These are phyloP conservation scores for Terrapene triunguis DNA, from an alignment of 2,113 vertebrate genomes.

Conservation along the genomic window DNA sequence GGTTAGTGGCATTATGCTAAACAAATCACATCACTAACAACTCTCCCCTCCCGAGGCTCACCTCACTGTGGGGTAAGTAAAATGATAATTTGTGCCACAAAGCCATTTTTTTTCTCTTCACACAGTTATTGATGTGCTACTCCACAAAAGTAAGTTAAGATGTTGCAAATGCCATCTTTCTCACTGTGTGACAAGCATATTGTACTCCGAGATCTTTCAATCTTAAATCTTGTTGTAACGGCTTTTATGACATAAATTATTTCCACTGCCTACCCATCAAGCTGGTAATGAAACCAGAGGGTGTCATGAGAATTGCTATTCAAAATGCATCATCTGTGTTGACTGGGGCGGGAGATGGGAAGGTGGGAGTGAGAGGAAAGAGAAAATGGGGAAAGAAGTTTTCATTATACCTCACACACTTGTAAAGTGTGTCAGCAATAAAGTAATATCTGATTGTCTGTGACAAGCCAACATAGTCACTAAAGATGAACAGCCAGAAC, in stretches of 20 bases:
- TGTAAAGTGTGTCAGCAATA: slow-evolving; percentile 14
- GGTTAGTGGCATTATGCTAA: not conserved
- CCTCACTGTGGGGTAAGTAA: not conserved
- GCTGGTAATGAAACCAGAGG: slow-evolving; percentile 58
- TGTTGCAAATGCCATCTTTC: slow-evolving; percentile 28
- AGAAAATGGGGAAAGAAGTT: not conserved
- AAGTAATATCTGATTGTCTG: not conserved
- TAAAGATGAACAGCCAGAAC: not conserved
- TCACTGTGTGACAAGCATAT: not conserved
- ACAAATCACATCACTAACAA: not conserved
- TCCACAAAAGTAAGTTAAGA: not conserved
- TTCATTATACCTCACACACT: not conserved
- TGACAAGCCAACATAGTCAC: slow-evolving; percentile 11
- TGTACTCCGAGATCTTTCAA: not conserved
- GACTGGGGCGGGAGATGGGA: not conserved
- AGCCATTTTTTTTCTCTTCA: not conserved
- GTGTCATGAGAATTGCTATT: slow-evolving; percentile 40
- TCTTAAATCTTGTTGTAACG: slow-evolving; percentile 14
- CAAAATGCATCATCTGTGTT: slow-evolving; percentile 14
- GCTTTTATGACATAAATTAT: slow-evolving; percentile 59
- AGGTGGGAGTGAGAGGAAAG: not conserved
- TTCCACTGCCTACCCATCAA: slow-evolving; percentile 45
- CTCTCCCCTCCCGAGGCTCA: not conserved
- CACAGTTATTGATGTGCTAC: not conserved
- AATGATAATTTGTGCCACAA: not conserved